phyloP scores from a whole-genome alignment of 1,140 invertebrate species.

The Apis florea region DNA sequence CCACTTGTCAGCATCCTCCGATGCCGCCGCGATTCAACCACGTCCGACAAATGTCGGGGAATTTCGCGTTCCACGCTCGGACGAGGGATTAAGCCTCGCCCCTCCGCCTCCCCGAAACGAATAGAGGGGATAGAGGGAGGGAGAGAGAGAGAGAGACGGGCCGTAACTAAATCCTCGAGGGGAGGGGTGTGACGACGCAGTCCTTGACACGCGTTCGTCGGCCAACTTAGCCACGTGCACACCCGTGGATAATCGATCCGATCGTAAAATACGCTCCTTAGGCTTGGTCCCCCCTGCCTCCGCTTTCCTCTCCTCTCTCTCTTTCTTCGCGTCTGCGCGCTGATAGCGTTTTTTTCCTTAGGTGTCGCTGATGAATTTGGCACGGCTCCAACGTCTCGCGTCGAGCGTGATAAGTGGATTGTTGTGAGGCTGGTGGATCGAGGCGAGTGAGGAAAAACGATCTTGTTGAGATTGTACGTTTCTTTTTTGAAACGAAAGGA shows the following conservation, averaged over 20 bases:
- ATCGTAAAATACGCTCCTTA: constrained; percentile 77
- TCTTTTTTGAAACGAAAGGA: too few species aligned
- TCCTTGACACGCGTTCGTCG: constrained; percentile 69
- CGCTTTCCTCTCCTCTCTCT: constrained; percentile 25
- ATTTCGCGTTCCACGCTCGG: not conserved
- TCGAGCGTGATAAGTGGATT: too few species aligned
- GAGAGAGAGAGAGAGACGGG: constrained; percentile 37
- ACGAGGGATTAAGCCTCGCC: constrained; percentile 8
- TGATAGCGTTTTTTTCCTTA: not conserved
- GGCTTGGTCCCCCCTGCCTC: constrained; percentile 44
- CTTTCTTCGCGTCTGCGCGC: not conserved
- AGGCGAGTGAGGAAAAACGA: too few species aligned
- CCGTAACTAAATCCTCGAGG: constrained; percentile 59
- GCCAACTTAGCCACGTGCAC: constrained; percentile 72
- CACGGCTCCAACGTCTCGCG: not conserved
- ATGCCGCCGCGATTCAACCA: not conserved
- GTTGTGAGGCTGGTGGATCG: too few species aligned
- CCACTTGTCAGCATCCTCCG: constrained; percentile 33
- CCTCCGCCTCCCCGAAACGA: not conserved
- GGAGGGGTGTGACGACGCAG: not conserved
- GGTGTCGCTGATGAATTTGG: not conserved
- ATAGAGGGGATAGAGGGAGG: not conserved
- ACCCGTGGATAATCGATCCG: constrained; percentile 76
- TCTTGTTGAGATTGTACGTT: too few species aligned
- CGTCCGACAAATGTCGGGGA: constrained; percentile 18